Conservation (phyloP, 2,888 invertebrate genomes). For the Yponomeuta sedellus region DNA sequence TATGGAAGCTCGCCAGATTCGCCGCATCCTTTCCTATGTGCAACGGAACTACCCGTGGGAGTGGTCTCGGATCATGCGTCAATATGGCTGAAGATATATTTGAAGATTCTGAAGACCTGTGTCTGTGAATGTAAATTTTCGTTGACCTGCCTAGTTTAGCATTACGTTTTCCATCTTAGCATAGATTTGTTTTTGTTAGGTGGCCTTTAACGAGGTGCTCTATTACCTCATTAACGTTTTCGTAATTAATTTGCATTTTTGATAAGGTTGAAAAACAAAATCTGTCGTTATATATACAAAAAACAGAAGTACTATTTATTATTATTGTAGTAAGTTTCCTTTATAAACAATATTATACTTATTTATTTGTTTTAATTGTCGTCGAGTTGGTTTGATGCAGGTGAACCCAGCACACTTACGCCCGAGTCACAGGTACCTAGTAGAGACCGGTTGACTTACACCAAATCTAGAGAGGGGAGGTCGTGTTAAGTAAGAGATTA, state of each 20-base stretch:
- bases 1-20: constrained; percentile 81
- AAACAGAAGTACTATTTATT: too few relatives aligned
- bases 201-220: background rate
- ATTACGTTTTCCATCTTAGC: background rate
- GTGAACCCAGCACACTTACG: background rate
- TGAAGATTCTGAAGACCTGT: too few relatives aligned
- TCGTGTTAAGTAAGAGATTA: constrained; percentile 70
- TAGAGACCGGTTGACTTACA: constrained; percentile 10
- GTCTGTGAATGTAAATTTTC: too few relatives aligned
- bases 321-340: too few relatives aligned
- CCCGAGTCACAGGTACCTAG: background rate
- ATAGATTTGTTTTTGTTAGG: background rate
- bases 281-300: background rate
- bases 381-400: background rate
- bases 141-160: background rate
- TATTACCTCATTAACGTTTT: background rate
- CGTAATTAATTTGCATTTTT: background rate
- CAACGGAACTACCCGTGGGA: constrained; percentile 86
- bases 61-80: constrained; percentile 83
- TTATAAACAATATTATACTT: too few relatives aligned
- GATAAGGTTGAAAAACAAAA: background rate
- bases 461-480: constrained; percentile 31
- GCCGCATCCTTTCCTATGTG: constrained; percentile 83
- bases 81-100: constrained; percentile 71
- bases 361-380: too few relatives aligned